These are phyloP conservation scores for Aegithalos caudatus DNA, from an alignment of 2,113 vertebrate species.

Conservation along the genomic window DNA sequence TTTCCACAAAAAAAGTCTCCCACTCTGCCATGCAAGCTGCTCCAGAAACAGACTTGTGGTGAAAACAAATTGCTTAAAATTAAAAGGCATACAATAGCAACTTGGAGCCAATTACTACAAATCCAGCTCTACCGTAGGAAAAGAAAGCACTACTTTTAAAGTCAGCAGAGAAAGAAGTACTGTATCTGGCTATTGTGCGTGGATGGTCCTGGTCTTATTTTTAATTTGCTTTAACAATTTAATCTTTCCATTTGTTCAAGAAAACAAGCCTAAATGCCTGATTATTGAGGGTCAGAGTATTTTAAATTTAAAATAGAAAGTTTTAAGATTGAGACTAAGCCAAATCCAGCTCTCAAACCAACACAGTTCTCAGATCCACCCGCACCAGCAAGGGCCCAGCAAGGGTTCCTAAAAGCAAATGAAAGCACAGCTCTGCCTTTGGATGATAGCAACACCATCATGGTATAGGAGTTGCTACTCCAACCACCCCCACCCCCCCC, in stretches of 20 bases:
- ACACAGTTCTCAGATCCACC: not conserved
- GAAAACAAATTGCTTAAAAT: slow-evolving; percentile 32
- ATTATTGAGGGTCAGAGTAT: not conserved
- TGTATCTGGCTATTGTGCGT: not conserved
- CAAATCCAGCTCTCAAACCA: not conserved
- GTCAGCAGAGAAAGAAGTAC: not conserved
- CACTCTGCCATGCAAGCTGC: not conserved
- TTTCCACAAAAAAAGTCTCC: not conserved
- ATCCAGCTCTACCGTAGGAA: not conserved
- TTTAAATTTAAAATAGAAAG: not conserved
- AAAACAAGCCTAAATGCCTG: not conserved
- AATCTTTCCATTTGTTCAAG: not conserved
- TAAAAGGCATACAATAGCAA: slow-evolving; percentile 17
- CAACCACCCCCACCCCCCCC: accelerated
- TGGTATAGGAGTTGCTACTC: not conserved
- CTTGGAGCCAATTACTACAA: not conserved
- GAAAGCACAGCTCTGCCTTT: not conserved
- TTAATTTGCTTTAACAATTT: not conserved
- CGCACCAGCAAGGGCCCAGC: not conserved
- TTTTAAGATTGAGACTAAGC: not conserved
- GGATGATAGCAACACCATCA: not conserved
- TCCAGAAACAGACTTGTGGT: slow-evolving; percentile 14
- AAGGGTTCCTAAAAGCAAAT: not conserved
- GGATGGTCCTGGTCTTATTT: not conserved
- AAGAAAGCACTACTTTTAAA: not conserved